A percentile compares a stretch with the other conserved stretches of the same genome.
Conservation (phyloP, 2,888 invertebrate genomes). For the Coenonympha arcania region DNA sequence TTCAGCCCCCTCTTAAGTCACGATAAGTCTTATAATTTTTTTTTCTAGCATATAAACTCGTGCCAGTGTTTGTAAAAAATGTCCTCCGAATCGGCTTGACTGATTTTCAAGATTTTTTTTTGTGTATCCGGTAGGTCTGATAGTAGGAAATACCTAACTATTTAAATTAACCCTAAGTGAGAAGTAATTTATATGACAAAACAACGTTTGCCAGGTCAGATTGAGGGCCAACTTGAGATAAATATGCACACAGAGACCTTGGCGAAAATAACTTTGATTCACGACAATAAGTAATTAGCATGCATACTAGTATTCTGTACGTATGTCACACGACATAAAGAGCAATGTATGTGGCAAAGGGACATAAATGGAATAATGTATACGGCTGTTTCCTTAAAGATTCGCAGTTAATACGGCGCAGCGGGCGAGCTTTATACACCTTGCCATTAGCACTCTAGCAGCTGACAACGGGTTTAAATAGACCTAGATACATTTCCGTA, state of each 20-base stretch:
- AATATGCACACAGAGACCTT: neutral
- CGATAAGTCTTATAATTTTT: no score
- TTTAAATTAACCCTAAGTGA: no score
- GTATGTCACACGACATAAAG: conserved; percentile 13
- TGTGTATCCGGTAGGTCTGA: no score
- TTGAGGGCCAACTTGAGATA: no score
- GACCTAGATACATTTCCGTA: conserved; percentile 9
- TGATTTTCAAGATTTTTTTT: no score
- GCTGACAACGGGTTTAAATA: conserved; percentile 24
- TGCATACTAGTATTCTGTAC: conserved; percentile 5
- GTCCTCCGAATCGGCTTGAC: no score
- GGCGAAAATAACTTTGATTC: neutral
- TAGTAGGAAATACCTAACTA: no score
- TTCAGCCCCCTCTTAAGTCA: no score
- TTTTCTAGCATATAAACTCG: no score
- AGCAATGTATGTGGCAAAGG: conserved; percentile 16
- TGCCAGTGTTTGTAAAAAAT: no score
- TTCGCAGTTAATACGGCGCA: conserved; percentile 18
- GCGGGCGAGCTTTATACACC: conserved; percentile 19
- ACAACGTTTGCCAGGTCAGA: no score
- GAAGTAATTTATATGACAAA: no score
- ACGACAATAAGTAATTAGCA: conserved; percentile 12
- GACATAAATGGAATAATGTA: conserved; percentile 25
- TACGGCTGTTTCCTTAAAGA: conserved; percentile 24
- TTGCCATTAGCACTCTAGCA: conserved; percentile 22